A percentile compares a stretch with the other conserved stretches of the same genome.
These are phyloP conservation scores for Prunella strophiata DNA, from an alignment of 2,797 vertebrate genomes.

Conservation along the genomic window DNA sequence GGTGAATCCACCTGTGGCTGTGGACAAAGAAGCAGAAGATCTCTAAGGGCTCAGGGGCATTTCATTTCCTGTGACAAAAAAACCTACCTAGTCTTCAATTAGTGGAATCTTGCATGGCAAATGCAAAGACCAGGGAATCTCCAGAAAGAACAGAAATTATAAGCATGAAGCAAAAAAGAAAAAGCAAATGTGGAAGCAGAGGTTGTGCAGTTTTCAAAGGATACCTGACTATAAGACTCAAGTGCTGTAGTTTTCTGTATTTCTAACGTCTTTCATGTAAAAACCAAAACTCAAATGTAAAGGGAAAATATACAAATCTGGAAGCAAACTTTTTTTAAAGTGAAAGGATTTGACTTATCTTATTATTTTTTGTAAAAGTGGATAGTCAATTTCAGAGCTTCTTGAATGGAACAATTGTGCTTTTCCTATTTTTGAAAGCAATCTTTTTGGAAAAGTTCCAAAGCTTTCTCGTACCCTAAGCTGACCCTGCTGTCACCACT, in stretches of 20 bases:
- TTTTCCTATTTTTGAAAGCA: background rate
- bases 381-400: background rate
- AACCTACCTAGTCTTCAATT: background rate
- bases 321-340: background rate
- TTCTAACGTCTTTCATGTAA: background rate
- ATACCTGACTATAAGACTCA: background rate
- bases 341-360: background rate
- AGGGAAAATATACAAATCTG: background rate
- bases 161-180: background rate
- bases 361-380: background rate
- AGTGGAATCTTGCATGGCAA: background rate
- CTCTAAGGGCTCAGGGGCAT: background rate
- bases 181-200: background rate
- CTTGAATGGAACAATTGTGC: background rate
- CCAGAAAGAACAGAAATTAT: background rate
- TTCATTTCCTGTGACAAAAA: background rate
- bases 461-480: background rate
- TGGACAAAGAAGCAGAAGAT: background rate
- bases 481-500: background rate
- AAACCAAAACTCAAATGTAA: background rate
- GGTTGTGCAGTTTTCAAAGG: background rate
- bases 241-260: background rate
- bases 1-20: background rate
- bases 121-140: background rate
- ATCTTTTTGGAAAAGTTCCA: background rate